Evolutionary conservation across 1,140 invertebrate species (phyloP), one percentile per base, ranked within the genome.

Genomic region (Apolygus lucorum): DNA sequence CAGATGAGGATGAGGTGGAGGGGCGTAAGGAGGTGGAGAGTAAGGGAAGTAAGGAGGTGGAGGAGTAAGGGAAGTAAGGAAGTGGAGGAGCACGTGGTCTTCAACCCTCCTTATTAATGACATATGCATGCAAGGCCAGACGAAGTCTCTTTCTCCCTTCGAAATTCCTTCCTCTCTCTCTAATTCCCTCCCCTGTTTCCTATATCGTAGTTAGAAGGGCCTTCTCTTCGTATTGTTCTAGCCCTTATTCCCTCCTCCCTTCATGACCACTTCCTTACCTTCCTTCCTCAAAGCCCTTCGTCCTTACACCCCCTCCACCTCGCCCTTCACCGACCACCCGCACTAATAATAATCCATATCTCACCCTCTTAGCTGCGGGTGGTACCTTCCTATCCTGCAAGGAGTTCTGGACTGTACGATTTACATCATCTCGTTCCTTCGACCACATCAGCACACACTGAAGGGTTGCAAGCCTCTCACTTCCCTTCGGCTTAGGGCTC

Each of bases 21-120:
- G 34, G 8, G 34, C 17, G 34, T 8, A 11, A 49, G 34, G 17
- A 17, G 34, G 34, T 17, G 34, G 34, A 17, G 34, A 17, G 34
- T 49, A 11, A 17, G 17, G 34, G 17, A 17, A 17, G 34, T 49
- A 17, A 17, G 8, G 34, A 17, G 34, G 34, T 49, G 34, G 34
- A 49, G 34, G 17, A 11, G 8, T 49, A 11, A 49, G 17, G 34
- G 34, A 49, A 17, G 34, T 11, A 49, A 17, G 17, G 34, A 17
- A 49, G 34, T 49, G 17, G 34, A 8, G n/a, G 34, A 49, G 34
- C 34, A 49, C 34, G 34, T 49, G 34, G 34, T 49, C 34, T 49
- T 49, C 34, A 49, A 49, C 34, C 34, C 34, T 49, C 34, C 34
- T 49, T 49, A 49, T 49, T 49, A 49, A 49, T 49, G 34, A 49